Evolutionary conservation across 2,797 vertebrate species (phyloP).

Genomic region (Ciconia nigra): DNA sequence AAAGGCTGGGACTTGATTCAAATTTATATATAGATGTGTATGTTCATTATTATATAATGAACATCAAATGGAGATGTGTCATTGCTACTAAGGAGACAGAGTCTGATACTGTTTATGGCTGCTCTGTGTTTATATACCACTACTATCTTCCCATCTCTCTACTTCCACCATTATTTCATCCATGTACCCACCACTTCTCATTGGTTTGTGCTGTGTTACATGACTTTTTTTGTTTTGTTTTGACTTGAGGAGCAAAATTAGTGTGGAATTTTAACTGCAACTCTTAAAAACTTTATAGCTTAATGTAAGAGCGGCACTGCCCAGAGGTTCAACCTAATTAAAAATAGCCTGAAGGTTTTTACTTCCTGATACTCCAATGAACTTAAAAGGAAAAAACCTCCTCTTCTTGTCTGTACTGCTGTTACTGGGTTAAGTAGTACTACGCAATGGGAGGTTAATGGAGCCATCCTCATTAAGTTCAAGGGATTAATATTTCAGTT

Average conservation of each 20-base stretch:
- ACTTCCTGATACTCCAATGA: not conserved
- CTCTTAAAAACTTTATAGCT: not conserved
- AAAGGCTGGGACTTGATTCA: not conserved
- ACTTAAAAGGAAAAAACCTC: not conserved
- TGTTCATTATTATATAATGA: not conserved
- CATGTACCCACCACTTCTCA: not conserved
- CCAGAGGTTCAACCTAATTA: constrained; percentile 19
- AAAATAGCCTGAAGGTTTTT: constrained; percentile 3
- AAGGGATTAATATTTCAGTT: constrained; percentile 46
- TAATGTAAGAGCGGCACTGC: not conserved
- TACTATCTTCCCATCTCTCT: not conserved
- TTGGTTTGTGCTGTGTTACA: not conserved
- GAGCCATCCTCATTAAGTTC: constrained; percentile 14
- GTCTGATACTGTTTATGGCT: not conserved
- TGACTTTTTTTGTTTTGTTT: not conserved
- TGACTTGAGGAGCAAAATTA: not conserved
- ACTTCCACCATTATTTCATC: not conserved
- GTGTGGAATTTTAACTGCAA: not conserved
- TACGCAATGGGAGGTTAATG: not conserved
- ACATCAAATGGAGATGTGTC: not conserved
- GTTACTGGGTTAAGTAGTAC: not conserved
- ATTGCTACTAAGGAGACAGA: not conserved
- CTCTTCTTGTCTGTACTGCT: not conserved
- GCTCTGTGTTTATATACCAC: not conserved
- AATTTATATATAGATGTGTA: not conserved